Evolutionary conservation across 2,113 vertebrate species (phyloP).

Genomic region (Thinocorus orbignyianus): DNA sequence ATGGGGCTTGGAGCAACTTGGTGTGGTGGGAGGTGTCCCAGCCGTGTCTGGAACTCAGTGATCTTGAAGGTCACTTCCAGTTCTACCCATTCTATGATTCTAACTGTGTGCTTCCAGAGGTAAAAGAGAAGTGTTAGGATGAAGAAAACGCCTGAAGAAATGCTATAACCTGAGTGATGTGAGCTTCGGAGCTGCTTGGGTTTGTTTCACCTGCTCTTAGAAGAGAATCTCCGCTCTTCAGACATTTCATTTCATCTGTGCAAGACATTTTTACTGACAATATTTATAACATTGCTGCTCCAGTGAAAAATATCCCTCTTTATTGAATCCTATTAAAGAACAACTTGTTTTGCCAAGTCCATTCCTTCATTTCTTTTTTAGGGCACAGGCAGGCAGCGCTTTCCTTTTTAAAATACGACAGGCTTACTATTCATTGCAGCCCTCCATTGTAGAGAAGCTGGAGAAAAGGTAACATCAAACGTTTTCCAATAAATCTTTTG

Average conservation of each 20-base stretch:
- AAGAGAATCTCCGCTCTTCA: not conserved
- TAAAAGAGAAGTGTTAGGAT: rapidly evolving
- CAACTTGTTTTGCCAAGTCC: not conserved
- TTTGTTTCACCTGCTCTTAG: not conserved
- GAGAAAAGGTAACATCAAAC: not conserved
- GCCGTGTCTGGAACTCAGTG: no score
- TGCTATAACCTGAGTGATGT: not conserved
- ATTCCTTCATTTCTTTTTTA: not conserved
- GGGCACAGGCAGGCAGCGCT: not conserved
- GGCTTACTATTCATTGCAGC: not conserved
- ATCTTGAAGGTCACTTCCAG: no score
- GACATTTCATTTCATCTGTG: not conserved
- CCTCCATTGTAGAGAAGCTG: not conserved
- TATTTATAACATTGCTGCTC: not conserved
- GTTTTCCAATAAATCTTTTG: slow-evolving; percentile 35
- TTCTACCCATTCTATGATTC: no score
- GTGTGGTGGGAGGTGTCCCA: no score
- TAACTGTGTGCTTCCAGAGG: not conserved
- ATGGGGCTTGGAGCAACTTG: no score
- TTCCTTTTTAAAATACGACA: not conserved
- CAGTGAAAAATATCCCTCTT: not conserved
- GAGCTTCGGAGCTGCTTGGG: not conserved
- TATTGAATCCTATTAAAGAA: not conserved
- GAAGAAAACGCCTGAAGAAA: not conserved
- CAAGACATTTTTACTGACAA: not conserved